Conservation (phyloP, 2,113 vertebrate genomes). For the Phrynocephalus versicolor region DNA sequence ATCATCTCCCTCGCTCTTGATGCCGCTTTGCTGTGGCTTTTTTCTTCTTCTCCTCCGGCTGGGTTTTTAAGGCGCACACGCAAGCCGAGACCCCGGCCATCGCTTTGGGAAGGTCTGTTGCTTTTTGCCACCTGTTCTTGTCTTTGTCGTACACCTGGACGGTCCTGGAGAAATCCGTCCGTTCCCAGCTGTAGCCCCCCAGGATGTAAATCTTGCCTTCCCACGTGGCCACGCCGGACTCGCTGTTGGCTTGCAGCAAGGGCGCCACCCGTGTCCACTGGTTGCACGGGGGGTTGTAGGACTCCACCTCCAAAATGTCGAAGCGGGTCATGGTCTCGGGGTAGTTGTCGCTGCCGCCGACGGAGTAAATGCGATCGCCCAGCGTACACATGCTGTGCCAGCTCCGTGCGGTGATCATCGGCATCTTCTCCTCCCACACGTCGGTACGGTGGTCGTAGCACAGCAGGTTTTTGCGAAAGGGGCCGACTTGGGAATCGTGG, state of each 20-base stretch:
- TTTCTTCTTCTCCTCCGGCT: slow-evolving; percentile 78
- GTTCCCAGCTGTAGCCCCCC: slow-evolving; percentile 96
- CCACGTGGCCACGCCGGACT: slow-evolving; percentile 89
- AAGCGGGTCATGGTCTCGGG: slow-evolving; percentile 90
- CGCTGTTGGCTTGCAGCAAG: slow-evolving; percentile 89
- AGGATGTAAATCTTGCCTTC: slow-evolving; percentile 88
- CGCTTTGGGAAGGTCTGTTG: slow-evolving; percentile 87
- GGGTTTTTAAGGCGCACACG: slow-evolving; percentile 82
- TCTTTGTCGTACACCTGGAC: slow-evolving; percentile 89
- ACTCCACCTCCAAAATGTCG: slow-evolving; percentile 90
- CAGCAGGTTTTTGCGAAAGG: slow-evolving; percentile 89
- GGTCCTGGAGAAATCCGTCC: slow-evolving; percentile 85
- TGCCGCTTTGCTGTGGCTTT: slow-evolving; percentile 68
- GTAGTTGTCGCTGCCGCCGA: slow-evolving; percentile 91
- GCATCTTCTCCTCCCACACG: slow-evolving; percentile 84
- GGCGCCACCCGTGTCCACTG: slow-evolving; percentile 89
- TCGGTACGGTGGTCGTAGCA: slow-evolving; percentile 84
- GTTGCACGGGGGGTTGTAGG: slow-evolving; percentile 83
- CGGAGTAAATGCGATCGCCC: slow-evolving; percentile 85
- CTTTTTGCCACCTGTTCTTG: slow-evolving; percentile 83
- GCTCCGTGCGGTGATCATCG: slow-evolving; percentile 87
- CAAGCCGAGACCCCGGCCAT: slow-evolving; percentile 90
- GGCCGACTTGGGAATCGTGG: slow-evolving; percentile 93
- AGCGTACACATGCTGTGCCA: slow-evolving; percentile 98
- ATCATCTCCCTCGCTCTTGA: slow-evolving; percentile 70